A percentile compares a stretch with the other conserved stretches of the same genome.
These are phyloP conservation scores for Therioaphis trifolii DNA, from an alignment of 2,888 invertebrate species.

Conservation along the genomic window DNA sequence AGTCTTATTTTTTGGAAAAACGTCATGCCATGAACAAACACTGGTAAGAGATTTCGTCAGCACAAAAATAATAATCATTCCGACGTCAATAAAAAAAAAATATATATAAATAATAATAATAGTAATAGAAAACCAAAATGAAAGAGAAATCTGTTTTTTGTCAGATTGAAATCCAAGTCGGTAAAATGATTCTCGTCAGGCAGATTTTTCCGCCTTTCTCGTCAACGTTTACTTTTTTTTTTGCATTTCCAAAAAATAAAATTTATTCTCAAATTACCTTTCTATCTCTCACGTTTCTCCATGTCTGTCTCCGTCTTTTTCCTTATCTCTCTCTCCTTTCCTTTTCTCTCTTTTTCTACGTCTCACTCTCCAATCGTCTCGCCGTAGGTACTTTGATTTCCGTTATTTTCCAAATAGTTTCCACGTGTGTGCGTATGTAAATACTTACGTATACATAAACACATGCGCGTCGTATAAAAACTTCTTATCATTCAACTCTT, in stretches of 20 bases:
- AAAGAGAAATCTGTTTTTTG: slow-evolving; percentile 29
- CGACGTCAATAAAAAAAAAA: slow-evolving; percentile 7
- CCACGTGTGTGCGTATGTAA: neutral
- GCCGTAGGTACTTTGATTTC: slow-evolving; percentile 33
- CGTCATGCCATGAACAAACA: too few relatives aligned
- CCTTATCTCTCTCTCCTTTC: too few relatives aligned
- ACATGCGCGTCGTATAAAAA: neutral
- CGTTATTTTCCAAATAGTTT: slow-evolving; percentile 18
- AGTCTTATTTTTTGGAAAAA: too few relatives aligned
- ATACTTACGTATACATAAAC: neutral
- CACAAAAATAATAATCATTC: slow-evolving; percentile 47
- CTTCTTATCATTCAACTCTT: slow-evolving; percentile 12
- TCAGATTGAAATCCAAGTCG: slow-evolving; percentile 56
- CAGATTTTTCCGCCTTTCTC: too few relatives aligned
- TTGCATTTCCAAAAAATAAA: slow-evolving; percentile 31
- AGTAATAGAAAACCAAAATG: neutral
- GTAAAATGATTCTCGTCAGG: neutral
- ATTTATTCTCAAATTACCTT: slow-evolving; percentile 35
- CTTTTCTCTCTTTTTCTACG: too few relatives aligned
- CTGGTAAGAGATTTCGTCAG: slow-evolving; percentile 26
- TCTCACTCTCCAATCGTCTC: neutral
- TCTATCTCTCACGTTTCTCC: too few relatives aligned
- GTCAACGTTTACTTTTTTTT: too few relatives aligned
- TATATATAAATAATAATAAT: slow-evolving; percentile 28
- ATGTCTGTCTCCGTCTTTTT: too few relatives aligned